These are phyloP conservation scores for Mungos mungo DNA, from an alignment of 2,113 vertebrate species.

Conservation along the genomic window DNA sequence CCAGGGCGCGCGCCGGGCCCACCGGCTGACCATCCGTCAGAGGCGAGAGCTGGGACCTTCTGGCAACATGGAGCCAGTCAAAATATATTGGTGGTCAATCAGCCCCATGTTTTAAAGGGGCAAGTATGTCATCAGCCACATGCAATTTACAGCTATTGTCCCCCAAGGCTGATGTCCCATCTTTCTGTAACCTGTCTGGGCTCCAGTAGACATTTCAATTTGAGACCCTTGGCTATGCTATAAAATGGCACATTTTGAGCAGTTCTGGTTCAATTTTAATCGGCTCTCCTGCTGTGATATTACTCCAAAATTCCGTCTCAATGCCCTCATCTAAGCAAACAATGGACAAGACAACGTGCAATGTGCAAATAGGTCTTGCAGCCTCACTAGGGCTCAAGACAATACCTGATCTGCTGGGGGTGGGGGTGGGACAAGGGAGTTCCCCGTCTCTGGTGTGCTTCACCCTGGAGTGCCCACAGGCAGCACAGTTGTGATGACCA, in stretches of 20 bases:
- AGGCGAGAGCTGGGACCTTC: background rate
- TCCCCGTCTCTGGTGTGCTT: background rate
- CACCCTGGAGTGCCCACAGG: background rate
- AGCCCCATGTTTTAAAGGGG: background rate
- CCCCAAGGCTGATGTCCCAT: background rate
- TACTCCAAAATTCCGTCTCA: background rate
- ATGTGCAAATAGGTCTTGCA: background rate
- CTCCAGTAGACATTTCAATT: background rate
- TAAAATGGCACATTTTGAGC: background rate
- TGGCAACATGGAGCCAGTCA: background rate
- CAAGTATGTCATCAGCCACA: background rate
- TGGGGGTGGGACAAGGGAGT: fast-evolving
- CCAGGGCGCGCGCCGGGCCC: too few relatives aligned
- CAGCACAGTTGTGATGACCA: background rate
- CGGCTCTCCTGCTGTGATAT: background rate
- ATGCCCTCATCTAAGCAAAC: background rate
- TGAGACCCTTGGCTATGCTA: background rate
- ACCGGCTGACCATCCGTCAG: background rate
- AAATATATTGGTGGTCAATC: background rate
- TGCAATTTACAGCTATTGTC: background rate
- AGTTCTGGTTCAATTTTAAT: background rate
- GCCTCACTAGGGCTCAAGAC: background rate
- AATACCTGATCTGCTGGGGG: background rate
- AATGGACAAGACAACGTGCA: background rate
- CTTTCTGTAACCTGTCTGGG: background rate